Evolutionary conservation across 2,113 vertebrate genomes (phyloP).

Genomic region (Rhea americana): DNA sequence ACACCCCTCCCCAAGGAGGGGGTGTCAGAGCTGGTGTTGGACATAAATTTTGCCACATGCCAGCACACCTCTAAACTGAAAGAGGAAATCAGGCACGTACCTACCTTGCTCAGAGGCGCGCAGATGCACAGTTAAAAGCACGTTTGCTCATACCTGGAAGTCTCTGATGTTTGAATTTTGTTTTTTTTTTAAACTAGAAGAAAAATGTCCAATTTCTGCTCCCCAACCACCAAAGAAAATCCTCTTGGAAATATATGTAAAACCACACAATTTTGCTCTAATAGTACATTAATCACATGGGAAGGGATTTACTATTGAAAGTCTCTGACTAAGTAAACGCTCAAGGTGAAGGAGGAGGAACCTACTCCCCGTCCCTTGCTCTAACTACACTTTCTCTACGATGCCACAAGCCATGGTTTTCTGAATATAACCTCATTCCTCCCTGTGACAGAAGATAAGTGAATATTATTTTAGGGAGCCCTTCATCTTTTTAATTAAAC

Average conservation of each 20-base stretch:
- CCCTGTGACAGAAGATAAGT: not conserved
- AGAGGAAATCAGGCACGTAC: not conserved
- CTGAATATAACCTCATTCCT: not conserved
- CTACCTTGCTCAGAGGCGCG: rapidly evolving
- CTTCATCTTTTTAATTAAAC: slow-evolving; percentile 64
- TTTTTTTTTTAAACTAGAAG: not conserved
- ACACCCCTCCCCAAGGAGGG: too few species aligned
- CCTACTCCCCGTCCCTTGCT: not conserved
- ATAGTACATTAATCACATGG: not conserved
- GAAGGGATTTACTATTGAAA: not conserved
- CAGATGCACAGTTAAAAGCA: not conserved
- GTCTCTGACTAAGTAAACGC: not conserved
- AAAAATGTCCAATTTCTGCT: not conserved
- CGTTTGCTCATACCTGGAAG: not conserved
- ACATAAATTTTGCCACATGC: not conserved
- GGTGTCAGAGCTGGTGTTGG: not conserved
- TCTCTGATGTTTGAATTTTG: not conserved
- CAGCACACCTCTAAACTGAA: not conserved
- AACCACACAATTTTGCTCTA: not conserved
- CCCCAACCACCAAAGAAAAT: not conserved
- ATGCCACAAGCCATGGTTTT: not conserved
- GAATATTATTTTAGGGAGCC: slow-evolving; percentile 48
- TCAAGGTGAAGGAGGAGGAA: not conserved
- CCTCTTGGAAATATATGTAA: not conserved
- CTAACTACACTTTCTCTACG: rapidly evolving